Evolutionary conservation across 2,113 vertebrate species (phyloP).

Genomic region (Platysteira castanea): DNA sequence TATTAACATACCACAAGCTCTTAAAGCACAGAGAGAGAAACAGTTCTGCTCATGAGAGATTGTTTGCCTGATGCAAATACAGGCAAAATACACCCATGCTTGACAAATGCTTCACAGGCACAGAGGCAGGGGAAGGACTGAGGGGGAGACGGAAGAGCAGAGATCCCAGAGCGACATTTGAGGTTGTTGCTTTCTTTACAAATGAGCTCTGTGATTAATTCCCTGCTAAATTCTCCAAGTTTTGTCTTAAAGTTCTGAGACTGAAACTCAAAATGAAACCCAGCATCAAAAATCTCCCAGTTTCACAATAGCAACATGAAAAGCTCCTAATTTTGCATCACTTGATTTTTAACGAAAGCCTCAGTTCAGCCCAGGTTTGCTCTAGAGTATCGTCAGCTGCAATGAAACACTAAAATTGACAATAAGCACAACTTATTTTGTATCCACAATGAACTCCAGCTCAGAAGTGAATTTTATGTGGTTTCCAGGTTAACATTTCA

Average conservation of each 20-base stretch:
- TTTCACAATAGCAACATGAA: not conserved
- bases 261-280: not conserved
- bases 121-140: not conserved
- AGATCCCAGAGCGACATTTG: fast-evolving
- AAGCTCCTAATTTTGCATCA: not conserved
- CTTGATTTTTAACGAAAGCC: not conserved
- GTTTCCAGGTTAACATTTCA: not conserved
- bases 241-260: not conserved
- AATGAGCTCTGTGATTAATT: not conserved
- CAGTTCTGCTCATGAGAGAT: not conserved
- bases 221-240: not conserved
- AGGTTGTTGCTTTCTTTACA: not conserved
- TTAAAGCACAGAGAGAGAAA: not conserved
- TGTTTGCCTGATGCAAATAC: not conserved
- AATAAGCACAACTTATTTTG: not conserved
- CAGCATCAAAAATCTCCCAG: not conserved
- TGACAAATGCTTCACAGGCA: not conserved
- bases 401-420: not conserved
- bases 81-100: not conserved
- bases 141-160: not conserved
- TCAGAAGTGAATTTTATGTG: not conserved
- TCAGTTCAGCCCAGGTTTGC: not conserved
- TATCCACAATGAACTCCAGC: not conserved
- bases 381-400: not conserved
- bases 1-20: not conserved